Percentiles rank a stretch among this genome's conserved stretches.
Conservation (phyloP, 2,797 vertebrate species). For the Gouania willdenowi region DNA sequence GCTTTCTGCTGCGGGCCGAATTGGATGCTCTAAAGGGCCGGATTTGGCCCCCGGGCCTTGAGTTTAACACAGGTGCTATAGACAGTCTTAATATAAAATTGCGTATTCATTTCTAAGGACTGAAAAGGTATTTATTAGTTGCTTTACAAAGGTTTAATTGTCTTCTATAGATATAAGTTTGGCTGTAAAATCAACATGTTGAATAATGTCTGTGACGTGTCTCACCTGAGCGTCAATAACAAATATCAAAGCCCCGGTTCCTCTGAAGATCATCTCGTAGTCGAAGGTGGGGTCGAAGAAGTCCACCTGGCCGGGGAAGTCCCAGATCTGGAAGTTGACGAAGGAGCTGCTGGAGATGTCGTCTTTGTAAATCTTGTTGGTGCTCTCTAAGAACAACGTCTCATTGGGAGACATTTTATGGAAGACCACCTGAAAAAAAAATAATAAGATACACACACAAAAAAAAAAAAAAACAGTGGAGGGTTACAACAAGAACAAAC, state of each 20-base stretch:
- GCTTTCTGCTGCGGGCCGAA: no score
- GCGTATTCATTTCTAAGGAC: no score
- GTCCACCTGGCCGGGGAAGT: slow-evolving; percentile 98
- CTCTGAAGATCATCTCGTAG: slow-evolving; percentile 99
- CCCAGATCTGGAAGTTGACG: slow-evolving; percentile 99
- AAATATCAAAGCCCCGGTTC: slow-evolving; percentile 97
- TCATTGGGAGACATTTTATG: slow-evolving; percentile 99
- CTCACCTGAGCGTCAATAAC: slow-evolving; percentile 98
- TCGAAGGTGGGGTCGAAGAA: slow-evolving; percentile 99
- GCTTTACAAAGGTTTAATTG: no score
- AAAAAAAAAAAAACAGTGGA: not conserved
- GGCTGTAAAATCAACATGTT: not conserved
- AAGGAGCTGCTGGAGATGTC: slow-evolving; percentile 99
- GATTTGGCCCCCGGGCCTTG: no score
- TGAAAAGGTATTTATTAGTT: no score
- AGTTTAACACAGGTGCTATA: no score
- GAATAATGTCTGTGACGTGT: no score
- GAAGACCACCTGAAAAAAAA: slow-evolving; percentile 88
- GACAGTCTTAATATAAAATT: no score
- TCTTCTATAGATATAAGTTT: no score
- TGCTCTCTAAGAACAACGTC: slow-evolving; percentile 97
- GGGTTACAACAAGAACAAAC: no score
- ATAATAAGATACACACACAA: no score
- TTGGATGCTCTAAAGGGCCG: no score
- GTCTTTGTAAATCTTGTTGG: slow-evolving; percentile 99